Conservation (phyloP, 2,797 vertebrate genomes). For the Eutrigla gurnardus region DNA sequence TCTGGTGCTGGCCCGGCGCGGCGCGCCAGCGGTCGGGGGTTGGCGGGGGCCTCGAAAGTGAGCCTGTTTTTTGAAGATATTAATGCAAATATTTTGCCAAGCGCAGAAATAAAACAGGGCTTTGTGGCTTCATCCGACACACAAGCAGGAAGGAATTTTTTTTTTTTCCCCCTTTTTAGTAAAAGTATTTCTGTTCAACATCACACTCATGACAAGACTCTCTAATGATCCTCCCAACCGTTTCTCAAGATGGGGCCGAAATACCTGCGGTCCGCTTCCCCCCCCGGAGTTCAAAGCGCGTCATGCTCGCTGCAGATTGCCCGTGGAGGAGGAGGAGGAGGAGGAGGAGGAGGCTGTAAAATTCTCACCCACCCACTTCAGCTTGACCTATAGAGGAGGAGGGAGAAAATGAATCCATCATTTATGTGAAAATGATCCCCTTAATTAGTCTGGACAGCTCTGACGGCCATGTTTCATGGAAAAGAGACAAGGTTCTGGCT, state of each 20-base stretch:
- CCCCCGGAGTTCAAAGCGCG: slow-evolving; percentile 22
- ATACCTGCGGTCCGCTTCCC: slow-evolving; percentile 56
- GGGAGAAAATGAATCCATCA: slow-evolving; percentile 46
- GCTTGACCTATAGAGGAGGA: slow-evolving; percentile 25
- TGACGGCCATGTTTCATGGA: slow-evolving; percentile 22
- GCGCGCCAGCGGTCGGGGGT: neutral
- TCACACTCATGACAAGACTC: slow-evolving; percentile 38
- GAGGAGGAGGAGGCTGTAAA: slow-evolving; percentile 37
- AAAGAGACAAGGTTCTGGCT: slow-evolving; percentile 29
- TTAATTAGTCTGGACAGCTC: slow-evolving; percentile 40
- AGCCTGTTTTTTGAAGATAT: slow-evolving; percentile 52
- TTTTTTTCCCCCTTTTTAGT: neutral
- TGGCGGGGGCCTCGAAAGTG: slow-evolving; percentile 31
- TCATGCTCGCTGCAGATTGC: slow-evolving; percentile 42
- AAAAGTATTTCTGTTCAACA: slow-evolving; percentile 55
- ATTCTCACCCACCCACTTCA: slow-evolving; percentile 25
- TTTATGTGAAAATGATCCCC: slow-evolving; percentile 37
- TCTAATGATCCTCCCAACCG: slow-evolving; percentile 33
- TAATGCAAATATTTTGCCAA: slow-evolving; percentile 60
- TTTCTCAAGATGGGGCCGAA: slow-evolving; percentile 43
- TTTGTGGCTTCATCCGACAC: slow-evolving; percentile 53
- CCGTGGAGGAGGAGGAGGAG: slow-evolving; percentile 36
- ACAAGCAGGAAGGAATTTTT: slow-evolving; percentile 52
- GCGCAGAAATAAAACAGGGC: slow-evolving; percentile 64
- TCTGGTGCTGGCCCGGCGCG: slow-evolving; percentile 17